Conservation (phyloP, 2,797 vertebrate genomes). For the Pitangus sulphuratus region DNA sequence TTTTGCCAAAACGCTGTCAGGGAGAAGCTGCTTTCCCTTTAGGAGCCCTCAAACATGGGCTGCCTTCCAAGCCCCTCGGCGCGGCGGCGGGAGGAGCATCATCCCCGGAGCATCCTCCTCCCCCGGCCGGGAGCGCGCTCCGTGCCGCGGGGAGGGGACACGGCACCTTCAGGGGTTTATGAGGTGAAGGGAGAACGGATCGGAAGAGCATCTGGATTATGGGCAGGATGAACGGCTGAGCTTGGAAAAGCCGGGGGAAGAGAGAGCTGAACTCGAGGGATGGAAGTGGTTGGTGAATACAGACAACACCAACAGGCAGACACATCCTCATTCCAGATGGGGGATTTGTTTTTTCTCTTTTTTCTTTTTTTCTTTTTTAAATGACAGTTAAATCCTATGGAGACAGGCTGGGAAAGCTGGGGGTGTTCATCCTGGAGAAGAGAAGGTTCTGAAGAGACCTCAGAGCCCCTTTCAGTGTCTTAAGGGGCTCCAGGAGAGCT, state of each 20-base stretch:
- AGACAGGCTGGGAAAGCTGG: not conserved
- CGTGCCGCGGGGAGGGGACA: fast-evolving
- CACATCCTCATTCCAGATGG: not conserved
- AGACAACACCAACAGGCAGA: not conserved
- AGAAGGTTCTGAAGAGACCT: not conserved
- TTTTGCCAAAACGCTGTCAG: conserved; percentile 15
- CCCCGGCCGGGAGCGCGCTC: fast-evolving
- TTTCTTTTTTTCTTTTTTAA: not conserved
- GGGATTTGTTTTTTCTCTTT: not conserved
- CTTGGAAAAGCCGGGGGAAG: not conserved
- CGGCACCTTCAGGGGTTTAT: not conserved
- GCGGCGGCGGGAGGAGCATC: not conserved
- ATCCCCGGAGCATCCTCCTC: fast-evolving
- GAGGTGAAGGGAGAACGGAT: not conserved
- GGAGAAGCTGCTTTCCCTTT: conserved; percentile 35
- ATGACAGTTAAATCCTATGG: not conserved
- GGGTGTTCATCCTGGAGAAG: not conserved
- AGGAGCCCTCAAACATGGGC: conserved; percentile 25
- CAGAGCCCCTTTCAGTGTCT: not conserved
- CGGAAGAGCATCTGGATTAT: not conserved
- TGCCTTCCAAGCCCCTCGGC: not conserved
- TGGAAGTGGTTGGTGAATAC: not conserved
- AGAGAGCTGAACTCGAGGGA: not conserved
- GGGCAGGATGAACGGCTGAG: not conserved
- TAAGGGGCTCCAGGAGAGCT: not conserved